These are phyloP conservation scores for Oryzaephilus surinamensis DNA, from an alignment of 1,140 invertebrate genomes.

Conservation along the genomic window DNA sequence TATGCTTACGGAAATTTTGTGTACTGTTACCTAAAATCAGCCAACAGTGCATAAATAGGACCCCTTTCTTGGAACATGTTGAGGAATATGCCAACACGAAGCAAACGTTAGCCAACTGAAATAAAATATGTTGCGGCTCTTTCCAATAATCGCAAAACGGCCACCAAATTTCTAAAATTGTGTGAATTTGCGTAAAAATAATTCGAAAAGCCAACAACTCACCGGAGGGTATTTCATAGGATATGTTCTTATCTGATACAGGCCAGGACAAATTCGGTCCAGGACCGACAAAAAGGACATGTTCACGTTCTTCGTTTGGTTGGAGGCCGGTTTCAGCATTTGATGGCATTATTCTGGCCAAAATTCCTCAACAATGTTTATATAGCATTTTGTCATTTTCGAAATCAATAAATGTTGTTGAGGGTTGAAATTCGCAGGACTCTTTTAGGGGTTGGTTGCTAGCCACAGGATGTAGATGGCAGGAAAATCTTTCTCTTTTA, in stretches of 20 bases:
- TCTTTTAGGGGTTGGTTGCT: too few relatives aligned
- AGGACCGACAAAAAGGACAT: slow-evolving; percentile 26
- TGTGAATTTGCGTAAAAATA: background rate
- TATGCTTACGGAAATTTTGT: background rate
- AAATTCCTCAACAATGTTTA: too few relatives aligned
- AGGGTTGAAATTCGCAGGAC: too few relatives aligned
- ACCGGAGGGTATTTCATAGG: slow-evolving; percentile 32
- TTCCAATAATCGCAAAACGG: slow-evolving; percentile 56
- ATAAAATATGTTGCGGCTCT: slow-evolving; percentile 55
- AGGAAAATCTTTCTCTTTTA: too few relatives aligned
- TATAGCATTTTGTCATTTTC: too few relatives aligned
- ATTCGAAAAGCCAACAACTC: slow-evolving; percentile 5
- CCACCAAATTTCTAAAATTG: slow-evolving; percentile 44
- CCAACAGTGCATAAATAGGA: slow-evolving; percentile 69
- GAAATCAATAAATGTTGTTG: too few relatives aligned
- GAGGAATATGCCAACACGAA: slow-evolving; percentile 68
- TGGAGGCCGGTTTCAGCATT: slow-evolving; percentile 23
- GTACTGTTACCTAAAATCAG: slow-evolving; percentile 57
- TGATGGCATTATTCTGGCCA: too few relatives aligned
- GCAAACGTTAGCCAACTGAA: slow-evolving; percentile 61
- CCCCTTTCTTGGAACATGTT: slow-evolving; percentile 63
- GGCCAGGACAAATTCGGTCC: slow-evolving; percentile 28
- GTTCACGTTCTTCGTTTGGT: slow-evolving; percentile 26
- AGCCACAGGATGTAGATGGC: too few relatives aligned
- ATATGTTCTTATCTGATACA: slow-evolving; percentile 24